phyloP scores from a whole-genome alignment of 2,888 invertebrate genomes.

The Xylota sylvarum region DNA sequence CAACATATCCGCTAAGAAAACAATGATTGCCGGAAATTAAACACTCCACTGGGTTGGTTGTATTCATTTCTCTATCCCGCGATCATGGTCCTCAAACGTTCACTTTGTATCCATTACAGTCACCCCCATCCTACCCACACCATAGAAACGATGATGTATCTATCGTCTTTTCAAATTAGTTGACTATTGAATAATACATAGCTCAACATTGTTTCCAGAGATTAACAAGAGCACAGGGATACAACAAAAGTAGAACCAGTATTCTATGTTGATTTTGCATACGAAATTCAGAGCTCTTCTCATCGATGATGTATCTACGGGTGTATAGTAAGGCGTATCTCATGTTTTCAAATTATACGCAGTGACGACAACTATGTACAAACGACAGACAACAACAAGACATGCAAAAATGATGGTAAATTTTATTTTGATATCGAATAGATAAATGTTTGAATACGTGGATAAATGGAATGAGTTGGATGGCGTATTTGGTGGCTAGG shows the following conservation, averaged over 20 bases:
- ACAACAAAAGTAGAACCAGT: not conserved
- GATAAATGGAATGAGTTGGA: not conserved
- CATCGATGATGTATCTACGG: not conserved
- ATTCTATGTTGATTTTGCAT: slow-evolving; percentile 10
- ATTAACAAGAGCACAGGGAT: slow-evolving; percentile 42
- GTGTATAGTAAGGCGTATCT: not conserved
- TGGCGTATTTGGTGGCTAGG: not conserved
- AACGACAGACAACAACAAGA: not conserved
- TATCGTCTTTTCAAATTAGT: slow-evolving; percentile 56
- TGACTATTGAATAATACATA: slow-evolving; percentile 68
- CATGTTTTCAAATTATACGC: slow-evolving; percentile 3
- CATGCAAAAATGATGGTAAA: slow-evolving; percentile 18
- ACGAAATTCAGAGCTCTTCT: not conserved
- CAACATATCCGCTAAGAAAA: slow-evolving; percentile 46
- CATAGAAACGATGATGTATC: slow-evolving; percentile 12
- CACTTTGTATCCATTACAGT: not conserved
- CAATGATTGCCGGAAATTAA: slow-evolving; percentile 57
- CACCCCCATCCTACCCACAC: not conserved
- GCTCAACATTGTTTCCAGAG: slow-evolving; percentile 50
- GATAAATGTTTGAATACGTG: slow-evolving; percentile 36
- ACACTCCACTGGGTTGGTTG: slow-evolving; percentile 14
- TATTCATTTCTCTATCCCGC: not conserved
- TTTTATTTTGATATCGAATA: slow-evolving; percentile 40
- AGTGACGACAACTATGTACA: not conserved
- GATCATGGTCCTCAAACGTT: not conserved